phyloP scores from a whole-genome alignment of 2,888 invertebrate genomes.

The Euzophera pinguis region DNA sequence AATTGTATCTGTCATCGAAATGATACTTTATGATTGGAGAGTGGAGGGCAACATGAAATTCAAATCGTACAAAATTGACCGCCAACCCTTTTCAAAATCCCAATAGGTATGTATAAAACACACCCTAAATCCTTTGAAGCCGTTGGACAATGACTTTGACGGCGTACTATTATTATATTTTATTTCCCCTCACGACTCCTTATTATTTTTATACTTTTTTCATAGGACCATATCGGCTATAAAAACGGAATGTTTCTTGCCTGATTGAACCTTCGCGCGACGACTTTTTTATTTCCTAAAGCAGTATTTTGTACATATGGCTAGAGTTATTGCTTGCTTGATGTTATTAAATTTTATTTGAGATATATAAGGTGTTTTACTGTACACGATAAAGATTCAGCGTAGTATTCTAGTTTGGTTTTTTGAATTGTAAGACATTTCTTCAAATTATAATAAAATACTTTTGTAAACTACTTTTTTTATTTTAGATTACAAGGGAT shows the following conservation, averaged over 20 bases:
- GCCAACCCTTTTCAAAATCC: slow-evolving; percentile 50
- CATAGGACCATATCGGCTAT: slow-evolving; percentile 66
- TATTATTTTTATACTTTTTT: slow-evolving; percentile 73
- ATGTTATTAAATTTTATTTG: slow-evolving; percentile 12
- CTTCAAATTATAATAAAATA: too few relatives aligned
- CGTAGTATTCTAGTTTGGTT: too few relatives aligned
- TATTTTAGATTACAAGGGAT: too few relatives aligned
- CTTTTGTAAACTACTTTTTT: too few relatives aligned
- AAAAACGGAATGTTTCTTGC: slow-evolving; percentile 65
- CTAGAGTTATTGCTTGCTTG: slow-evolving; percentile 3
- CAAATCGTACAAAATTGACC: slow-evolving; percentile 60
- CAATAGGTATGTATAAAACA: slow-evolving; percentile 36
- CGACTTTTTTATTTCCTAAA: slow-evolving; percentile 47
- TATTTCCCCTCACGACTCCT: slow-evolving; percentile 63
- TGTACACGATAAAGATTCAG: not conserved
- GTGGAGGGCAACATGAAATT: slow-evolving; percentile 53
- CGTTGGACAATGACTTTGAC: slow-evolving; percentile 55
- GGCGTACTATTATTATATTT: slow-evolving; percentile 63
- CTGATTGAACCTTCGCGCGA: slow-evolving; percentile 61
- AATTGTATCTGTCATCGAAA: slow-evolving; percentile 69
- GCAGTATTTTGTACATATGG: slow-evolving; percentile 22
- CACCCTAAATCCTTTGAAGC: slow-evolving; percentile 52
- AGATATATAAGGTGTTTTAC: slow-evolving; percentile 14
- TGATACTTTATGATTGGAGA: slow-evolving; percentile 63
- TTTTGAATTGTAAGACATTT: slow-evolving; percentile 13